phyloP scores from a whole-genome alignment of 2,888 invertebrate genomes.

The Idaea biselata region DNA sequence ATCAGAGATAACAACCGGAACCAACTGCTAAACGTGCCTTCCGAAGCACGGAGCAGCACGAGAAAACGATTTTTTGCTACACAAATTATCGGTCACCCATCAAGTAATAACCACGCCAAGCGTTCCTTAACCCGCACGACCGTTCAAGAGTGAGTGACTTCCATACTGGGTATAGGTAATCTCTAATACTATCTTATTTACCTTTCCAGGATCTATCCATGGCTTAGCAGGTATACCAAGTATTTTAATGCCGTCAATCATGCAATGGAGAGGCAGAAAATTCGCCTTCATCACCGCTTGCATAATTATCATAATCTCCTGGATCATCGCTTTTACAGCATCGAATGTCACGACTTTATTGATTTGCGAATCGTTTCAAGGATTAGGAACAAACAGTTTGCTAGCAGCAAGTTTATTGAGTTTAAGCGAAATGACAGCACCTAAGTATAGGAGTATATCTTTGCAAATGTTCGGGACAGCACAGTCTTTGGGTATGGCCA shows the following conservation, averaged over 20 bases:
- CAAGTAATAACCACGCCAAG: no score
- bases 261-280: constrained; percentile 32
- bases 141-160: no score
- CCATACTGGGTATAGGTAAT: no score
- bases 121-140: no score
- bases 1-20: no score
- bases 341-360: constrained; percentile 16
- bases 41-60: no score
- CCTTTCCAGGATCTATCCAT: constrained; percentile 27
- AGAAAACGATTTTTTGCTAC: no score
- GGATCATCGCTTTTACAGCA: constrained; percentile 22
- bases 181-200: no score
- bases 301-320: constrained; percentile 22
- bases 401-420: constrained; percentile 18
- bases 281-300: constrained; percentile 29
- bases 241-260: constrained; percentile 28
- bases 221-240: constrained; percentile 31
- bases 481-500: constrained; percentile 11
- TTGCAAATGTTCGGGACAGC: constrained; percentile 16
- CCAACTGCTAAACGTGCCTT: no score
- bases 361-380: constrained; percentile 26
- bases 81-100: no score
- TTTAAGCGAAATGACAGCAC: constrained; percentile 24
- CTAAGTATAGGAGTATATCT: constrained; percentile 18
- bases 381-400: constrained; percentile 21